Percentiles rank a stretch among this genome's conserved stretches.
Evolutionary conservation across 2,797 vertebrate species (phyloP).

Genomic region (Danio choprae): DNA sequence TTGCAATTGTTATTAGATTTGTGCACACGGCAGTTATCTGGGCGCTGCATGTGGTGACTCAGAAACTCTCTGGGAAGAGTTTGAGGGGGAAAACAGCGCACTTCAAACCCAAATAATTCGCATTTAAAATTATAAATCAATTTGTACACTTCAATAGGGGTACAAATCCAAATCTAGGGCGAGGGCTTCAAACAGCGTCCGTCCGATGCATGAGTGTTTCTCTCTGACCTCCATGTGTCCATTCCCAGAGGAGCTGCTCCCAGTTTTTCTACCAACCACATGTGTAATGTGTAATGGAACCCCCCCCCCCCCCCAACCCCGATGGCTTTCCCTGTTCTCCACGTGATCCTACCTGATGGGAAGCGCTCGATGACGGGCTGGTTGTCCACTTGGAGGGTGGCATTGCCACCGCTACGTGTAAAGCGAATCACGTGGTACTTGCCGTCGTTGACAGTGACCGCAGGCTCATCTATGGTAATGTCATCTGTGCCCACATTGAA

Average conservation of each 20-base stretch:
- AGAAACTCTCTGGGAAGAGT: constrained; percentile 60
- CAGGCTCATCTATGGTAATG: constrained; percentile 92
- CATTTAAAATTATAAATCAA: constrained; percentile 63
- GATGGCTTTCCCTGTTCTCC: constrained; percentile 3
- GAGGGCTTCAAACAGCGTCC: constrained; percentile 58
- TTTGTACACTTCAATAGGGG: constrained; percentile 59
- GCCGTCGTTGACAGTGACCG: constrained; percentile 89
- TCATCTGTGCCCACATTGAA: constrained; percentile 96
- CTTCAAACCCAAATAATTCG: constrained; percentile 57
- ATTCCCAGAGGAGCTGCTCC: constrained; percentile 28
- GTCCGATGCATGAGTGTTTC: constrained; percentile 55
- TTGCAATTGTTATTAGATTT: constrained; percentile 69
- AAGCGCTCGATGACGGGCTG: constrained; percentile 94
- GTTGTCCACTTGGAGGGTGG: constrained; percentile 96
- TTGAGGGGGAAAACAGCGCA: constrained; percentile 59
- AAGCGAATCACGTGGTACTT: constrained; percentile 97
- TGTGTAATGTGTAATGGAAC: constrained; percentile 38
- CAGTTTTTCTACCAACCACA: constrained; percentile 41
- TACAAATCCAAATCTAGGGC: constrained; percentile 51
- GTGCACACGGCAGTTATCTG: constrained; percentile 64
- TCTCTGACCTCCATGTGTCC: constrained; percentile 35
- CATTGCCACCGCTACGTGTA: constrained; percentile 94
- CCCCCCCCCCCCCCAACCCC: neutral
- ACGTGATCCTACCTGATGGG: constrained; percentile 87
- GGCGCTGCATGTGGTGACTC: constrained; percentile 59